Evolutionary conservation across 2,888 invertebrate genomes (phyloP).

Genomic region (Melanotus villosus): DNA sequence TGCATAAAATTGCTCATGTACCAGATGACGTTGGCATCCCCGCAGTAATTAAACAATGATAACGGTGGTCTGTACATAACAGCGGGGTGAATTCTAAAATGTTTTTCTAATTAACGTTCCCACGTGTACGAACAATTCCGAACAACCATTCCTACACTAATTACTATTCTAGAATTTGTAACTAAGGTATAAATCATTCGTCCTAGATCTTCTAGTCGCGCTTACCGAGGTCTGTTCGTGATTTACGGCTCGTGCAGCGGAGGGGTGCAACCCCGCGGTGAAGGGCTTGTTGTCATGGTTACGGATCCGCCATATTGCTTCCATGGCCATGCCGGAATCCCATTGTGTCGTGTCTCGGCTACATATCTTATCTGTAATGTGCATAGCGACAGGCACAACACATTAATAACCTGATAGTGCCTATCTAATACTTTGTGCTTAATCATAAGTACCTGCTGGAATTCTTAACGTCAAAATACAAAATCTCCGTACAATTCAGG

Average conservation of each 20-base stretch:
- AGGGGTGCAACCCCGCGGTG: slow-evolving; percentile 61
- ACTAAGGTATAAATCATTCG: slow-evolving; percentile 48
- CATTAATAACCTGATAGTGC: slow-evolving; percentile 58
- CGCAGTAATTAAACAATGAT: slow-evolving; percentile 44
- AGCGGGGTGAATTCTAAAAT: slow-evolving; percentile 37
- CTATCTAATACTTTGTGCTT: slow-evolving; percentile 49
- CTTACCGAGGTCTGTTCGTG: slow-evolving; percentile 51
- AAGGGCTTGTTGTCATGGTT: slow-evolving; percentile 64
- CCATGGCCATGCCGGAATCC: slow-evolving; percentile 53
- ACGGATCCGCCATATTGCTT: slow-evolving; percentile 63
- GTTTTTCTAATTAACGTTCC: slow-evolving; percentile 40
- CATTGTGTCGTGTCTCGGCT: slow-evolving; percentile 57
- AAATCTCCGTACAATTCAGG: slow-evolving; percentile 28
- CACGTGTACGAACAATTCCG: slow-evolving; percentile 39
- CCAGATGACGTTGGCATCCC: slow-evolving; percentile 52
- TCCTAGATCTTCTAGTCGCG: slow-evolving; percentile 45
- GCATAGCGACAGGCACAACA: slow-evolving; percentile 56
- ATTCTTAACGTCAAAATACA: slow-evolving; percentile 36
- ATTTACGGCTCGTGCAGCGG: slow-evolving; percentile 53
- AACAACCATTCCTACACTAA: slow-evolving; percentile 39
- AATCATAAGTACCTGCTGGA: slow-evolving; percentile 49
- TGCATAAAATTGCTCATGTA: slow-evolving; percentile 57
- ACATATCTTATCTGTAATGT: slow-evolving; percentile 59
- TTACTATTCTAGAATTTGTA: slow-evolving; percentile 43
- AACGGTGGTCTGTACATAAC: slow-evolving; percentile 39